Base-by-base conservation (phyloP, 2,113 vertebrate species). In the Rhinogobius similis region DNA sequence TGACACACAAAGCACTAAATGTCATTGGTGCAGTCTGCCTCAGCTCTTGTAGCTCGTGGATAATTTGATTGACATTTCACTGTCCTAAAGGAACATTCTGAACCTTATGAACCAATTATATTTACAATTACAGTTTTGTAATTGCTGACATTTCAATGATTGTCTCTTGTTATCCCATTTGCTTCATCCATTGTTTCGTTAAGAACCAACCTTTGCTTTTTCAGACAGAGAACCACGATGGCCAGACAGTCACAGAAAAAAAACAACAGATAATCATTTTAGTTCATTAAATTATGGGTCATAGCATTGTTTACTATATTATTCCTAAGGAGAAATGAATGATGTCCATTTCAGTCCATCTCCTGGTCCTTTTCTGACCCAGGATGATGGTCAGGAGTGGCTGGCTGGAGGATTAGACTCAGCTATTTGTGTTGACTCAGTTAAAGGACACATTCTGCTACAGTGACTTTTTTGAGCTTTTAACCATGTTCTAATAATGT, bases 11-110 rank as follows among this genome's bases (percentile, higher is more conserved):
- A 23, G 3, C 61, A 24, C 61, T 14, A 13, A 63, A 63, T 63
- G 61, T 24, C 36, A 73, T 16, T 55, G 58, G 62, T 14, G 20
- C 27, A 66, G 38, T 58, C 16, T 76, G 53, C 16, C 10, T 10
- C 24, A 53, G 26, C 38, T 62, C 41, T 62, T 39, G 18, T 39
- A 63, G 67, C 63, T 63, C 4, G 39, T 43, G 55, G 46, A 63
- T 43, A 29, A 62, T 48, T 21, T 64, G 59, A 59, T 10, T 23
- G 53, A 23, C 70, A 50, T 73, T 23, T 65, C 16, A 13, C 55
- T n/a, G 46, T 38, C 32, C 32, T 61, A 23, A 48, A 21, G 58
- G 58, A 38, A 61, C 16, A 61, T 16, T 2, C 29, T 27, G 55
- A 38, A 6, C 36, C 36, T 59, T 43, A 61, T 61, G 18, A 36